Evolutionary conservation across 2,113 vertebrate species (phyloP), one percentile per base, ranked within the genome.

Genomic region (Triplophysa siluroides): DNA sequence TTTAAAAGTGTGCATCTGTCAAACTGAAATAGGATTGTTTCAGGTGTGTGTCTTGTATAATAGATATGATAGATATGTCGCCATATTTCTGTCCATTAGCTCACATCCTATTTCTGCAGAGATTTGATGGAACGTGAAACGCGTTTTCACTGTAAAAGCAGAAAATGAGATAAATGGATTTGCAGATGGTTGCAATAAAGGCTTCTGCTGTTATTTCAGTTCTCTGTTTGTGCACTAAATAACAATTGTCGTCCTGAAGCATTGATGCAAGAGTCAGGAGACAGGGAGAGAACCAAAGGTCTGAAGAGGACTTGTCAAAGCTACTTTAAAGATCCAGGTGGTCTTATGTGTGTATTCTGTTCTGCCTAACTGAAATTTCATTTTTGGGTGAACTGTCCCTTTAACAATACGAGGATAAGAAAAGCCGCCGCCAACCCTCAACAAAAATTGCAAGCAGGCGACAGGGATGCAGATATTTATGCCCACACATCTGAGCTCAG

Each of bases 401-500:
- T 69, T 18, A 29, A 33, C 19, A 56, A 18, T 33, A 29, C 0
- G 4, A 52, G 23, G 23, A 29, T 33, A 71, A 71, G 4, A 54
- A 72, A 58, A 58, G 11, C 50, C 50, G 3, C 26, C 13, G 3
- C 54, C 8, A 60, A 43, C 33, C 54, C 14, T 58, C 8, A 23
- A 12, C 11, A 58, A 72, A 72, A 21, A 21, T 21, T 8, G 19
- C 54, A n/a, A 21, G 26, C 23, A 61, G 38, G 56, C 3, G 33
- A 60, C 23, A 43, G 13, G n/a, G 52, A 74, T 74, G 50, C 21
- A 74, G 56, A 61, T 75, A 47, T 63, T 3, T 18, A 43, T 63
- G 73, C 73, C 73, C 73, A 76, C 73, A 76, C 41, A 1, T 76
- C 18, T 63, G 60, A 29, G 58, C 24, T 47, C 14, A 63, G 47